Evolutionary conservation across 2,797 vertebrate species (phyloP), one percentile per base, ranked within the genome.

Genomic region (Myoxocephalus aenaeus): DNA sequence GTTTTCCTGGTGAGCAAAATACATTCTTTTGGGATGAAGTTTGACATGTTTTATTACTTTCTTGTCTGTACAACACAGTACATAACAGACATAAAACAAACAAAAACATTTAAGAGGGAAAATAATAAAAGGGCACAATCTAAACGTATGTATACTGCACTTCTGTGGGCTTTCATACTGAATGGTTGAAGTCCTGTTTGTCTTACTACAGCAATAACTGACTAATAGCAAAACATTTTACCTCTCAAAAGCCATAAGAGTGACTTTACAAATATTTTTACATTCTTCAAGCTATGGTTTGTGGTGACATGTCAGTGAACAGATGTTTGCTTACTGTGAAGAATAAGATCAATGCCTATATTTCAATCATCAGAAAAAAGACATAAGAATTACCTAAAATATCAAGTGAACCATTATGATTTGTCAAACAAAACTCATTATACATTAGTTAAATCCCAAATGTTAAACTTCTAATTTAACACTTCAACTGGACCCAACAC

Each of bases 11-110:
- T 15, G 54, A 73, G 50, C 38, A 69, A 66, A 70, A 78, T 13
- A 7, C 38, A 71, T 46, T 73, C 17, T 61, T 44, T 27, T 1
- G 56, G 79, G 64, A 83, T 77, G 59, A 86, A 46, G 50, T 68
- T 50, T 68, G 48, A 65, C 27, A 82, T 90, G 92, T 94, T 94
- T 94, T 57, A 29, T 57, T 57, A 29, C 27, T 90, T 89, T 84
- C 70, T 86, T 69, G 69, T 89, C 92, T 94, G 92, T 92, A 92
- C 87, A 90, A 76, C 90, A 91, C 88, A 20, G 85, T 92, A 94
- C 89, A 90, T 88, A 87, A 89, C 27, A 57, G 54, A 57, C 54
- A 57, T 27, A 32, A 57, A 57, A 56, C 54, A 56, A 57, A 57
- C 54, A 57, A 57, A 57, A 57, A 57, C 82, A 88, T 20, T 82